These are phyloP conservation scores for Drosophila nikananu DNA, from an alignment of 1,140 invertebrate genomes.

Conservation along the genomic window DNA sequence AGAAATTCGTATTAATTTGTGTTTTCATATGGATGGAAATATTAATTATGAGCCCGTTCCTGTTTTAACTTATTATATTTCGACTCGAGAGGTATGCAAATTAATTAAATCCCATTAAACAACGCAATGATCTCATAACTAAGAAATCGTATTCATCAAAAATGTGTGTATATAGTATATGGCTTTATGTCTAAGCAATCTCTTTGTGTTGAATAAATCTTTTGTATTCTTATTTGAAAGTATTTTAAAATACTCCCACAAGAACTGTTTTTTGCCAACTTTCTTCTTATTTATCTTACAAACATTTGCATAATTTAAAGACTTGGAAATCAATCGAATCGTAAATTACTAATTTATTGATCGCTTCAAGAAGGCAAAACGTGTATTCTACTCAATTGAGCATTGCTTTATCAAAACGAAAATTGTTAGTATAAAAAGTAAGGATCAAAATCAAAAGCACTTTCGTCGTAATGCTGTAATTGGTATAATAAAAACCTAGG, in stretches of 20 bases:
- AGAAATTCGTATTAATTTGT: background rate
- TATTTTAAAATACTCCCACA: background rate
- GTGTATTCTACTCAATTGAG: background rate
- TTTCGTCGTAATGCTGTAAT: background rate
- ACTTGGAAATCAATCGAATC: no score
- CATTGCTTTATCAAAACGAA: background rate
- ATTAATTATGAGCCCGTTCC: constrained; percentile 2
- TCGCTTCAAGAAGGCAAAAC: background rate
- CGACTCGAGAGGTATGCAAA: constrained; percentile 2
- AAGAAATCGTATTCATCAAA: background rate
- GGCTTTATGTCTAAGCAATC: background rate
- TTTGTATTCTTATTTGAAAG: background rate
- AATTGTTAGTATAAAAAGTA: background rate
- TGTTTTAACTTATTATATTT: background rate
- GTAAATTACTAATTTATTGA: background rate
- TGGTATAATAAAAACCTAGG: background rate
- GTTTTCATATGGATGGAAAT: constrained; percentile 3
- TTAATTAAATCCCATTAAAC: constrained; percentile 1
- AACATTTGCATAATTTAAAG: background rate
- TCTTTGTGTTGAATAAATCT: background rate
- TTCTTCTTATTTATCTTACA: background rate
- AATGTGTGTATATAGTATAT: background rate
- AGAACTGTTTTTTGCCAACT: background rate
- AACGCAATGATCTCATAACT: constrained; percentile 1
- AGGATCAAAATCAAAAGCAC: background rate